A percentile compares a stretch with the other conserved stretches of the same genome.
phyloP scores from a whole-genome alignment of 2,113 vertebrate species.

The Bos indicus region DNA sequence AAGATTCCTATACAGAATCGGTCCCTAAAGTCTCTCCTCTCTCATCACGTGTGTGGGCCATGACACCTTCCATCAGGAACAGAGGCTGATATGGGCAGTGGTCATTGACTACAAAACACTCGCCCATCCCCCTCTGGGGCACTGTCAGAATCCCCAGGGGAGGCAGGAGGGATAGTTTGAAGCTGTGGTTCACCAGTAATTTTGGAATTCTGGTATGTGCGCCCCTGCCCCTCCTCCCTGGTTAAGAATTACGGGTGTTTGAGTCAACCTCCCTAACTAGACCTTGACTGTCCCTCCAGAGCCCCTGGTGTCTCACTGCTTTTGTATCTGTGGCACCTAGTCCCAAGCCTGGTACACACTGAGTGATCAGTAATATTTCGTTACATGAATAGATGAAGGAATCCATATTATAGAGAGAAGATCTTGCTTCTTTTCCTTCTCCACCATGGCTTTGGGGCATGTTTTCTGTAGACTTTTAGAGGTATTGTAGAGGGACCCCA shows the following conservation, averaged over 20 bases:
- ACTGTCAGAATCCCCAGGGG: not conserved
- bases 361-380: not conserved
- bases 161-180: not conserved
- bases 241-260: not conserved
- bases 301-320: not conserved
- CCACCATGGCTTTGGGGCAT: not conserved
- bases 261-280: not conserved
- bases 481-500: not conserved
- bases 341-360: not conserved
- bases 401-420: not conserved
- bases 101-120: not conserved
- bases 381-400: not conserved
- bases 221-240: not conserved
- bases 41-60: not conserved
- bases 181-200: not conserved
- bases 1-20: not conserved
- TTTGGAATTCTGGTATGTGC: not conserved
- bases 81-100: not conserved
- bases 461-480: not conserved
- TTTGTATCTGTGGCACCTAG: not conserved
- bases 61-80: not conserved
- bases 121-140: fast-evolving
- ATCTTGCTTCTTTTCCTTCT: not conserved
- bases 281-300: not conserved
- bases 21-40: not conserved